A percentile compares a stretch with the other conserved stretches of the same genome.
Evolutionary conservation across 1,140 invertebrate species (phyloP).

Genomic region (Drosophila willistoni): DNA sequence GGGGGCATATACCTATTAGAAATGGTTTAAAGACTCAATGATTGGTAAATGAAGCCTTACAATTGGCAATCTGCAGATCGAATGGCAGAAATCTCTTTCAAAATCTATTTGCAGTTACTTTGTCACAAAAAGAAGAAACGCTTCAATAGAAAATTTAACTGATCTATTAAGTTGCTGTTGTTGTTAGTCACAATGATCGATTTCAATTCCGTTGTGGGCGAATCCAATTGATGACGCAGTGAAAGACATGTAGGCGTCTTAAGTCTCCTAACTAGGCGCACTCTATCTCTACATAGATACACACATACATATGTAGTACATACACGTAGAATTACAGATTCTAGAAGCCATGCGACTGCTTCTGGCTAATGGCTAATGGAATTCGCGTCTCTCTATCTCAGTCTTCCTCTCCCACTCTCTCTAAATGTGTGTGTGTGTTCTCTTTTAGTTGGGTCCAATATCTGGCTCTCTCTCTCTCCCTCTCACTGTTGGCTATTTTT

Average conservation of each 20-base stretch:
- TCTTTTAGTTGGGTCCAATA: constrained; percentile 10
- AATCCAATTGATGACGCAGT: constrained; percentile 24
- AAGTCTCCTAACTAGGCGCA: constrained; percentile 13
- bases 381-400: constrained; percentile 44
- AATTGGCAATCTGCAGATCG: too few relatives aligned
- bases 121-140: too few relatives aligned
- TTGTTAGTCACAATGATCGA: constrained; percentile 35
- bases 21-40: too few relatives aligned
- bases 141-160: neutral
- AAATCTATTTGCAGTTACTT: too few relatives aligned
- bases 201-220: constrained; percentile 22
- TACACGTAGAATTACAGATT: constrained; percentile 46
- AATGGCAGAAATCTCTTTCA: too few relatives aligned
- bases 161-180: neutral
- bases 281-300: neutral
- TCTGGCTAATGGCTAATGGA: constrained; percentile 41
- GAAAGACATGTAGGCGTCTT: constrained; percentile 41
- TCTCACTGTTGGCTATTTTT: constrained; percentile 64
- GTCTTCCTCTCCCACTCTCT: constrained; percentile 42
- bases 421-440: constrained; percentile 3
- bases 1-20: too few relatives aligned
- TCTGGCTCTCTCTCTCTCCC: constrained; percentile 13
- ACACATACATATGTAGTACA: too few relatives aligned
- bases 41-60: neutral
- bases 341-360: constrained; percentile 71